A percentile compares a stretch with the other conserved stretches of the same genome.
Evolutionary conservation across 2,888 invertebrate genomes (phyloP).

Genomic region (Slavum lentiscoides): DNA sequence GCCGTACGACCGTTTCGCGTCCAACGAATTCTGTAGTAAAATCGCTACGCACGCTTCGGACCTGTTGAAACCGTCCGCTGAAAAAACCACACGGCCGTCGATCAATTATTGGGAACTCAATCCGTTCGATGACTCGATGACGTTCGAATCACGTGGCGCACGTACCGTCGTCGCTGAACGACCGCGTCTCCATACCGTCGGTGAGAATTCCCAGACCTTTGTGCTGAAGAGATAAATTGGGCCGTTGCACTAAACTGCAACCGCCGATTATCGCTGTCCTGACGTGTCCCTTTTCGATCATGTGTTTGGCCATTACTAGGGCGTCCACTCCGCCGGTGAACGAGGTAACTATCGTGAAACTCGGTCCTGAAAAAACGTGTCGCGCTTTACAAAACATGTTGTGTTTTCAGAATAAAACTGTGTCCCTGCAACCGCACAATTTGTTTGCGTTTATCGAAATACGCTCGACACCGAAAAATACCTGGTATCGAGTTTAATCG

Average conservation of each 20-base stretch:
- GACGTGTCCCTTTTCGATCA: constrained; percentile 61
- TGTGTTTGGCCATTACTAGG: constrained; percentile 63
- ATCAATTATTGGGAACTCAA: too few species aligned
- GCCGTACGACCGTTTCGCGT: constrained; percentile 37
- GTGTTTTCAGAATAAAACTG: too few species aligned
- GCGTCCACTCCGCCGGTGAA: constrained; percentile 70
- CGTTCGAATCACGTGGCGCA: not conserved
- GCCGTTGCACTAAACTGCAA: constrained; percentile 64
- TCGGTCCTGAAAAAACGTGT: constrained; percentile 60
- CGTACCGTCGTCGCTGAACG: constrained; percentile 52
- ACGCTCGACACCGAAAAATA: too few species aligned
- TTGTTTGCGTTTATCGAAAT: too few species aligned
- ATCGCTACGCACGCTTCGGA: constrained; percentile 61
- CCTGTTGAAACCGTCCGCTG: constrained; percentile 61
- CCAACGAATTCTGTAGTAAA: constrained; percentile 59
- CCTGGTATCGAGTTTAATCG: too few species aligned
- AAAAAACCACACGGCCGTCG: constrained; percentile 40
- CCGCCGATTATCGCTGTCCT: constrained; percentile 67
- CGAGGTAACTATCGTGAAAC: constrained; percentile 68
- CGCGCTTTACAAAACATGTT: too few species aligned
- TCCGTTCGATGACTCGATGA: too few species aligned
- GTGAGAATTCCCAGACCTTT: constrained; percentile 63
- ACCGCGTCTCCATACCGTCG: constrained; percentile 17
- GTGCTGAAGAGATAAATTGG: constrained; percentile 67
- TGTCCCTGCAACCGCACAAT: too few species aligned